Evolutionary conservation across 2,888 invertebrate species (phyloP).

Genomic region (Tetrapedia diversipes): DNA sequence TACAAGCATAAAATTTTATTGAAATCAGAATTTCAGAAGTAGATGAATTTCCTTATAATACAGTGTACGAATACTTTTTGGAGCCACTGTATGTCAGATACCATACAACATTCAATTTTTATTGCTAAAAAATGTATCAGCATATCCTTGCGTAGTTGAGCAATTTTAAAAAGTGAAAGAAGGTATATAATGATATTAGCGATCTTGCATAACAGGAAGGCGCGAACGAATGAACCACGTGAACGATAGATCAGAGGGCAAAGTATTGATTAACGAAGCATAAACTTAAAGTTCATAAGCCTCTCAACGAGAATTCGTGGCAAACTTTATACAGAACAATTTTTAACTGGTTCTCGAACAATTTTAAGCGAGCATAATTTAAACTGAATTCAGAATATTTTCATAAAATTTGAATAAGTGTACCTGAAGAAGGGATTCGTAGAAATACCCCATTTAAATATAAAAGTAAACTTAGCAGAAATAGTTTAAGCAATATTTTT

Average conservation of each 20-base stretch:
- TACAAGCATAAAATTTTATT: too few species aligned
- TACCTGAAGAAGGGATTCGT: neutral
- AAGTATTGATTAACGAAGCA: conserved; percentile 44
- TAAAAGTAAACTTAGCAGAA: too few species aligned
- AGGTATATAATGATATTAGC: neutral
- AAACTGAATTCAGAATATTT: neutral
- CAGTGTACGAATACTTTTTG: too few species aligned
- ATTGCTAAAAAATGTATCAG: too few species aligned
- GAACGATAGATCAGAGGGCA: conserved; percentile 27
- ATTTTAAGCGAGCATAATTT: neutral
- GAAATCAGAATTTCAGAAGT: too few species aligned
- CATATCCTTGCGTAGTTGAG: neutral
- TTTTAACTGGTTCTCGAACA: neutral
- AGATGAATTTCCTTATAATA: too few species aligned
- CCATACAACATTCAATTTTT: too few species aligned
- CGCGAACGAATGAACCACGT: conserved; percentile 19
- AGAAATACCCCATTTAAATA: too few species aligned
- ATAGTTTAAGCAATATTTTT: too few species aligned
- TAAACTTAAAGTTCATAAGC: conserved; percentile 32
- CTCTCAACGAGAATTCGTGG: conserved; percentile 19
- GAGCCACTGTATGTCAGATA: too few species aligned
- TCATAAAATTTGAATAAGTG: too few species aligned
- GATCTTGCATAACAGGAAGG: neutral
- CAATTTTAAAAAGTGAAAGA: neutral
- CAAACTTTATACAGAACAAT: conserved; percentile 19